Conservation (phyloP, 2,888 invertebrate genomes). For the Nomada fabriciana region DNA sequence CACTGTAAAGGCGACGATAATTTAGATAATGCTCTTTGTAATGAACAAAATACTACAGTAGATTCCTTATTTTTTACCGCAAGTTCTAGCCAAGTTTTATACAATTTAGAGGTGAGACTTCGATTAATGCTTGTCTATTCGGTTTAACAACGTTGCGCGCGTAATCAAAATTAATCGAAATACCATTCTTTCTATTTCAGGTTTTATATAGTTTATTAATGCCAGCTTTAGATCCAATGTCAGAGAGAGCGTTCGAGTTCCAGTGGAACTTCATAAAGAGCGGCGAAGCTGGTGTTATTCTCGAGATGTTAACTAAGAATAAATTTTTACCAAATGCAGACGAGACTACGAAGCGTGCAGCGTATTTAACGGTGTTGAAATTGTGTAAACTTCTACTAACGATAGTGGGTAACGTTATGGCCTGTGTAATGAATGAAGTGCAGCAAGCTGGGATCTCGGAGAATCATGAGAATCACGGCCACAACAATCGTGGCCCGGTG, state of each 20-base stretch:
- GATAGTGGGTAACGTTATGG: conserved; percentile 93
- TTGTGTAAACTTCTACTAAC: conserved; percentile 95
- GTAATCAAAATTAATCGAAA: not conserved
- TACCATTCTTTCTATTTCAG: conserved; percentile 82
- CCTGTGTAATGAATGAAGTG: conserved; percentile 86
- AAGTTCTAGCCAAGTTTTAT: conserved; percentile 91
- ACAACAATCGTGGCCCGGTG: conserved; percentile 84
- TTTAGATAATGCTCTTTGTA: conserved; percentile 73
- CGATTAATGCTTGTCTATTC: not conserved
- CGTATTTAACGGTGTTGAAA: conserved; percentile 94
- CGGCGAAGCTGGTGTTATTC: conserved; percentile 88
- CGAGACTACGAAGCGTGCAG: conserved; percentile 91
- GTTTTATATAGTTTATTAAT: conserved; percentile 95
- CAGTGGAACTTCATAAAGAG: conserved; percentile 89
- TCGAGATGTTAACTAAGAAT: conserved; percentile 93
- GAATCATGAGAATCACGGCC: conserved; percentile 81
- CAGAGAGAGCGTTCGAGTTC: conserved; percentile 90
- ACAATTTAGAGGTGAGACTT: conserved; percentile 88
- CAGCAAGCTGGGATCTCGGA: conserved; percentile 85
- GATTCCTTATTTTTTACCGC: conserved; percentile 89
- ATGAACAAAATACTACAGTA: conserved; percentile 84
- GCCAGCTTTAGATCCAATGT: conserved; percentile 93
- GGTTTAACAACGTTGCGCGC: no score
- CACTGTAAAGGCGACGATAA: conserved; percentile 79
- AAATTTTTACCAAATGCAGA: conserved; percentile 93